Evolutionary conservation across 2,888 invertebrate genomes (phyloP), one percentile per base, ranked within the genome.

Genomic region (Tenthredo notha): DNA sequence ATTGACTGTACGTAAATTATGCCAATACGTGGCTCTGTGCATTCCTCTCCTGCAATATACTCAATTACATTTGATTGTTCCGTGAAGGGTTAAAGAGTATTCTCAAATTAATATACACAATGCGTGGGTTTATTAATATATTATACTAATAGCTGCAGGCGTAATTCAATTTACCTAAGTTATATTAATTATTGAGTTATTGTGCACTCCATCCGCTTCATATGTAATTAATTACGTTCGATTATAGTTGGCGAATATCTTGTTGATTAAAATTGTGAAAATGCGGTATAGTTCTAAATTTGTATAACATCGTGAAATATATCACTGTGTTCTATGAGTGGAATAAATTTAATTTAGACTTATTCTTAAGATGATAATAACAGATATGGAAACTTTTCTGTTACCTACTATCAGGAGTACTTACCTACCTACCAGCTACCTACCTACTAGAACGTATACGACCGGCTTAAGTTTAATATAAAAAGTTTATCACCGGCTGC

Each of bases 401-500:
- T 29, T 33, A 33, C 33, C 12, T 75, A 47, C 25, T 75, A 75
- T 75, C 75, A 12, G 29, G 37, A 75, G 47, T 75, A 75, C 75
- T n/a, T 12, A 61, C 61, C 21, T 61, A 61, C 12, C 21, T 61
- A 61, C 61, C 10, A 61, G 25, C 21, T 61, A 61, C 12, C 21
- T 61, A 61, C 61, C 10, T 61, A 61, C 61, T 54, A n/a, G 25
- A 21, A 74, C 10, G 25, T 72, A 72, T 61, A 61, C 25, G 33
- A 21, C 54, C 29, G 54, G 77, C 77, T 80, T 61, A 80, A 61
- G 61, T 80, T 80, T 82, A 70, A 85, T 85, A 80, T 75, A 43
- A 70, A 85, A 85, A 85, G 70, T 85, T 85, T 85, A 85, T 82
- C 50, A 77, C 77, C 25, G 65, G 21, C 67, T 70, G 47, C 70